phyloP scores from a whole-genome alignment of 23 tunicate genomes.

The Styela plicata region DNA sequence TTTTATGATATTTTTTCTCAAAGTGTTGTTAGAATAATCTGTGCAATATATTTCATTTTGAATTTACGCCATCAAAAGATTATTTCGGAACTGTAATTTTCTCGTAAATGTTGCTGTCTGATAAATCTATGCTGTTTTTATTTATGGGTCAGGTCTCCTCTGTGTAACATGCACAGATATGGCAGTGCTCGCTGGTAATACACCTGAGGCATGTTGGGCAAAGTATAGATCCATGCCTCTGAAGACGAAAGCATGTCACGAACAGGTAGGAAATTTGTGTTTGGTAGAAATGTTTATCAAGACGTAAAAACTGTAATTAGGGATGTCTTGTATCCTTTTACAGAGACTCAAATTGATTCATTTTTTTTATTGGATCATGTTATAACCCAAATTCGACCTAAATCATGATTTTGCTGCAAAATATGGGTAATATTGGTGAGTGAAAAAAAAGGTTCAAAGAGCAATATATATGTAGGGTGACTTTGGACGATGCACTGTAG shows the following conservation, averaged over 20 bases:
- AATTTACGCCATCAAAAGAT: too few relatives aligned
- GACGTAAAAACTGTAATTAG: background rate
- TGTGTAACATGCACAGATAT: slow-evolving; percentile 99
- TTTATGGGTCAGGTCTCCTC: slow-evolving; percentile 47
- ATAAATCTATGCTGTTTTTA: too few relatives aligned
- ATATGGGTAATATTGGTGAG: too few relatives aligned
- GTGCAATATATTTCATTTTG: too few relatives aligned
- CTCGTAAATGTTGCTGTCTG: too few relatives aligned
- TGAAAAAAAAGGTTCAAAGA: too few relatives aligned
- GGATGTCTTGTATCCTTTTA: background rate
- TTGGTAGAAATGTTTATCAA: background rate
- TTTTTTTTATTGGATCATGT: background rate
- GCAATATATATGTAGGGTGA: too few relatives aligned
- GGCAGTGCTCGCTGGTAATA: slow-evolving; percentile 93
- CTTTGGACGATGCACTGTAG: too few relatives aligned
- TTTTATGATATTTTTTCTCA: too few relatives aligned
- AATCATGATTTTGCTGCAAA: too few relatives aligned
- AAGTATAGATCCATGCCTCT: slow-evolving; percentile 87
- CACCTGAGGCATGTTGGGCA: slow-evolving; percentile 89
- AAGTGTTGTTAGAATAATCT: too few relatives aligned
- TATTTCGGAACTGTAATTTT: too few relatives aligned
- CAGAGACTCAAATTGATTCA: background rate
- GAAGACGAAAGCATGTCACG: slow-evolving; percentile 87
- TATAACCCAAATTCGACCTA: background rate
- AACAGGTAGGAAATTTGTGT: slow-evolving; percentile 54